Evolutionary conservation across 2,888 invertebrate genomes (phyloP).

Genomic region (Tipula helvola): DNA sequence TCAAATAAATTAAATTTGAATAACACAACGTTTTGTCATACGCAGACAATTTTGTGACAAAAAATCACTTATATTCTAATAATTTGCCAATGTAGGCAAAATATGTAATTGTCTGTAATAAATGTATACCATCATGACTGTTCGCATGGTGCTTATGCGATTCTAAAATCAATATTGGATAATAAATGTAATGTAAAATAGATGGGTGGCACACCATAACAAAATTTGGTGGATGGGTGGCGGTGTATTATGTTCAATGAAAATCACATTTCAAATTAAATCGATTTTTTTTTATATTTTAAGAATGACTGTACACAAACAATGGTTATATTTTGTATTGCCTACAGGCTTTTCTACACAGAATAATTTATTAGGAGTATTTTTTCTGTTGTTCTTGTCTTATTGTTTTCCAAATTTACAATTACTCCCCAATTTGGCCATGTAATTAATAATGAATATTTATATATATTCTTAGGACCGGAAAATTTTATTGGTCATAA

Average conservation of each 20-base stretch:
- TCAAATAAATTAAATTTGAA: too few relatives aligned
- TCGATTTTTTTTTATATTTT: background rate
- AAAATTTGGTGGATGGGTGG: background rate
- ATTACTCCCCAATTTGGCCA: background rate
- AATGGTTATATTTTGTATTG: background rate
- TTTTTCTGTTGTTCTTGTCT: background rate
- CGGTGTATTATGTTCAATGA: background rate
- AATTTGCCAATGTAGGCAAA: background rate
- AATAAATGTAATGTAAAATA: background rate
- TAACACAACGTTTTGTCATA: too few relatives aligned
- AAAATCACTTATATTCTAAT: too few relatives aligned
- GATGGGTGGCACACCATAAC: background rate
- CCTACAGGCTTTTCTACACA: background rate
- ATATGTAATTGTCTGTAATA: background rate
- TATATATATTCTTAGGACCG: background rate
- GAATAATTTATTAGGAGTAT: background rate
- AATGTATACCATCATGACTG: background rate
- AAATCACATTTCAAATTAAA: background rate
- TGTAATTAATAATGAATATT: background rate
- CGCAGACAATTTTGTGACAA: too few relatives aligned
- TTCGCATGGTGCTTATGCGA: background rate
- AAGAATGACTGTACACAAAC: background rate
- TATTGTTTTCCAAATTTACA: background rate
- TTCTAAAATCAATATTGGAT: background rate
- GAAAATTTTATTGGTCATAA: background rate